Base-by-base conservation (phyloP, 1,140 invertebrate species). In the Berghia stephanieae region DNA sequence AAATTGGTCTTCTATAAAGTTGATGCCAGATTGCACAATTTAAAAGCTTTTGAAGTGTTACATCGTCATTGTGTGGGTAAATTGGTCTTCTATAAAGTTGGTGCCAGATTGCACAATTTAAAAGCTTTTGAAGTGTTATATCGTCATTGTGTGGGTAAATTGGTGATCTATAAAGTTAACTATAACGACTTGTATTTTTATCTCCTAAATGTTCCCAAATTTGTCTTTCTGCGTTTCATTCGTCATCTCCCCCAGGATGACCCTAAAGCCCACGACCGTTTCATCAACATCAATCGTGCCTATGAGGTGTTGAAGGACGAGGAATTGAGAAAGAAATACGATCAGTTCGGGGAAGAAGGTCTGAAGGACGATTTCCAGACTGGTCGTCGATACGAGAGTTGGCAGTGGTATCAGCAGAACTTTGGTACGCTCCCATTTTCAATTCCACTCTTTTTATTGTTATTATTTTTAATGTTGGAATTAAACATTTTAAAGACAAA, bases 261-360 rank as follows among this genome's bases (percentile, higher is more conserved):
- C 90, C 91, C 91, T 82, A 88, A 92, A 75, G 93, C 94, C 44
- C 94, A 96, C 86, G 91, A 93, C 31, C 93, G 92, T 79, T 96
- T 96, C 89, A 84, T 96, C 27, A 92, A 92, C 88, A 91, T 96
- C 21, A 95, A 93, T 67, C 92, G 92, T 80, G 95, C 94, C 0
- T 96, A 96, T 91, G 95, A 96, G 89, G 93, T 94, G 2, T 87
- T 96, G 24, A 96, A 96, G 89, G 94, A 96, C 90, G 92, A 93
- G 78, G 93, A 95, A 66, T 90, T 93, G 60, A 90, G 95, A 72
- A 94, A 93, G 86, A 93, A 93, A 69, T 96, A 96, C 90, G 94
- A 96, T 88, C 82, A 93, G 36, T 92, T 94, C 89, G 95, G 95
- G 24, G 94, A 95, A 85, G 92, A 94, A 78, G 92, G 92, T 21